Base-by-base conservation (phyloP, 2,888 invertebrate genomes). In the Rhamnusium bicolor region DNA sequence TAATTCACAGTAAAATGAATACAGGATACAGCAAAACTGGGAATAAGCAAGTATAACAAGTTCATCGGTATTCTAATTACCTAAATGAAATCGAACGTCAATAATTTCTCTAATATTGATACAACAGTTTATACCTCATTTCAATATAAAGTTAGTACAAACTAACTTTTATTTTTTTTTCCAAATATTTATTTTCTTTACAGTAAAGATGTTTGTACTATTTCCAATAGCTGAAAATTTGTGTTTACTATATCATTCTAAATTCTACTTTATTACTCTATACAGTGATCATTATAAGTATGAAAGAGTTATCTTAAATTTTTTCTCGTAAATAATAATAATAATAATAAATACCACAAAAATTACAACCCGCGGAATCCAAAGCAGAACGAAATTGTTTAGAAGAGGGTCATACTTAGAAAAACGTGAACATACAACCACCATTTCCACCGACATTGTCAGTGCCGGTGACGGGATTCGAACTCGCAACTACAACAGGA, bases 21-120 rank as follows among this genome's bases (percentile, higher is more conserved):
- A 40, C n/a, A n/a, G n/a, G n/a, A 40, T n/a, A 40, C 2, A 4
- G n/a, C n/a, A 40, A 40, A n/a, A 2, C n/a, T 40, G 40, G 4
- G n/a, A 40, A 40, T 2, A 40, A 10, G 40, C 40, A 40, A 12
- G 1, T 40, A 1, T 40, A 40, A 40, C 40, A 1, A n/a, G 53
- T 53, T 53, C 24, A 19, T 24, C n/a, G 53, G 19, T 21, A 53
- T 24, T 53, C n/a, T 18, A 58, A 32, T 58, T 58, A 58, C 32
- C 16, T 18, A 58, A 10, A 8, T 29, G 58, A 58, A 58, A 58
- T 19, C 29, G 14, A 32, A 29, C 21, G 58, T 32, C 58, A 32
- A 18, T 58, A 58, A n/a, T 58, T 32, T 58, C 58, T 18, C 18
- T 58, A 58, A 58, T 58, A 58, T 58, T 18, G 58, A 32, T 12